Evolutionary conservation across 2,797 vertebrate genomes (phyloP), one percentile per base, ranked within the genome.

Genomic region (Enteromius radiatus): DNA sequence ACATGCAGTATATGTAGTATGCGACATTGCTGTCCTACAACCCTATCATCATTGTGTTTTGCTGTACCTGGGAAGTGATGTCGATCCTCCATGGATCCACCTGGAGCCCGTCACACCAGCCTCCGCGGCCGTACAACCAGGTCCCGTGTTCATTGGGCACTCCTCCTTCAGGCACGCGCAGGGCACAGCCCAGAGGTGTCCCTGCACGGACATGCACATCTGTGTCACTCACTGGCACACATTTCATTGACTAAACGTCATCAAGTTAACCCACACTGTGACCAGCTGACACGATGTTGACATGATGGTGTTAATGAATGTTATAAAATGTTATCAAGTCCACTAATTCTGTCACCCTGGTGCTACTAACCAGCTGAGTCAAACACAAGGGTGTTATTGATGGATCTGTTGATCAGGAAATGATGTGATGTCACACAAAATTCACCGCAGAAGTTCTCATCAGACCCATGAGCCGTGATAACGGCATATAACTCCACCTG

Each of bases 81-180:
- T 96, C 93, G 0, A 80, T 76, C 90, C 90, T 95, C 95, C 95
- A 96, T 28, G 95, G 94, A 84, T 92, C 38, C 26, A 96, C 94
- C 91, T 95, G 95, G 0, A 94, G 91, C 0, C 95, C 95, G 3
- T 94, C 93, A 26, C 95, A 96, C 95, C 95, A 96, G 85, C 95
- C 95, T 1, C 89, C 95, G 0, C 95, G 90, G 0, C 95, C 95
- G 10, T 95, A 96, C 84, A 96, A 90, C 95, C 95, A 96, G 0
- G 95, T 96, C 21, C 95, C 95, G 23, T 94, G 87, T 67, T 96
- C 94, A 19, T 96, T 96, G 0, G 95, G 95, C 4, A 96, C 93
- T 0, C 92, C 94, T 0, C 95, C 95, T 2, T 94, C 91, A 15
- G 78, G 86, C 4, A 94, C 94, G 19, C 63, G 86, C 82, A 78